These are phyloP conservation scores for Spicauda simplicius DNA, from an alignment of 2,888 invertebrate genomes.

Conservation along the genomic window DNA sequence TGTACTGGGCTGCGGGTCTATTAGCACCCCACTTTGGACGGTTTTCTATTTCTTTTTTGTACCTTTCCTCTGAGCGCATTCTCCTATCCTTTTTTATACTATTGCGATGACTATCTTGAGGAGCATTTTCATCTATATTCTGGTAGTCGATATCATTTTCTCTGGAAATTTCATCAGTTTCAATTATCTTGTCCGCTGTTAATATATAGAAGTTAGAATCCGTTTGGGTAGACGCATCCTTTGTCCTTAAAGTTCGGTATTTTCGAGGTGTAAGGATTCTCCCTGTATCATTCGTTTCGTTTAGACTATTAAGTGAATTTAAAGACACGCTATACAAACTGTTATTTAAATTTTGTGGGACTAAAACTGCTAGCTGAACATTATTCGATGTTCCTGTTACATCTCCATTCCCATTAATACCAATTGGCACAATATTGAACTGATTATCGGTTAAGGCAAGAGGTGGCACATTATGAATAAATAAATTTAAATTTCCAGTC, in stretches of 20 bases:
- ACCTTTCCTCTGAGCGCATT: constrained; percentile 81
- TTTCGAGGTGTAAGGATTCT: constrained; percentile 77
- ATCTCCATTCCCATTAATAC: constrained; percentile 70
- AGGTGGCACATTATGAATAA: constrained; percentile 75
- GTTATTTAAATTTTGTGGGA: constrained; percentile 79
- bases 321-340: constrained; percentile 75
- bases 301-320: constrained; percentile 66
- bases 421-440: constrained; percentile 76
- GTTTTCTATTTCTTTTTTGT: constrained; percentile 85
- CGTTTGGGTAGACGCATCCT: constrained; percentile 89
- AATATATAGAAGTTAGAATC: constrained; percentile 68
- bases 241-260: constrained; percentile 76
- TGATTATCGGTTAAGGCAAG: constrained; percentile 72
- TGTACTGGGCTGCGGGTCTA: constrained; percentile 91
- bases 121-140: constrained; percentile 79
- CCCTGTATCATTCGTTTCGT: constrained; percentile 61
- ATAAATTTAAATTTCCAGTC: constrained; percentile 73
- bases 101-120: constrained; percentile 76
- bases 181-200: constrained; percentile 62
- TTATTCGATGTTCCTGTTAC: constrained; percentile 73
- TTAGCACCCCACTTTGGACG: constrained; percentile 91
- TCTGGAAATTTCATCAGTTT: constrained; percentile 66
- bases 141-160: constrained; percentile 82
- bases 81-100: constrained; percentile 81
- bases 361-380: constrained; percentile 86